Conservation (phyloP, 2,113 vertebrate genomes). For the Nymphicus hollandicus region DNA sequence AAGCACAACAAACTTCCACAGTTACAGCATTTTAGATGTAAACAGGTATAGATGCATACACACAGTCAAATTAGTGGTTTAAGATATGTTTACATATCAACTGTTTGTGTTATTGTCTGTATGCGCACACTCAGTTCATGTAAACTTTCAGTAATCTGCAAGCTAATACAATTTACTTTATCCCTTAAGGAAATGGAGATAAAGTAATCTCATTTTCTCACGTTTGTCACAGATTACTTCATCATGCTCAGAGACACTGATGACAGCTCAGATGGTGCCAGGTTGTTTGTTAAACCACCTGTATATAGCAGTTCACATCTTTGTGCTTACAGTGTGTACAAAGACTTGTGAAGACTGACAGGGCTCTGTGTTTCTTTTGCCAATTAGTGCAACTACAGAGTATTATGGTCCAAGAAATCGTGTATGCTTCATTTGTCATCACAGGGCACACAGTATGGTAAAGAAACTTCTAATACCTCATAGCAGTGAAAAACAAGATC, state of each 20-base stretch:
- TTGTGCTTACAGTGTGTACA: neutral
- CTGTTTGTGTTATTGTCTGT: neutral
- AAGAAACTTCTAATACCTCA: neutral
- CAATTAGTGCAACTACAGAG: neutral
- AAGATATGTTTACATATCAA: neutral
- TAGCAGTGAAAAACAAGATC: neutral
- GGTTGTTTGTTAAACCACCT: neutral
- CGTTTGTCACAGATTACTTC: neutral
- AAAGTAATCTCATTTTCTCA: neutral
- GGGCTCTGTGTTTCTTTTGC: neutral
- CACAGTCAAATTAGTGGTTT: neutral
- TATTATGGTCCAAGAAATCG: neutral
- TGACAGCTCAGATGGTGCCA: neutral
- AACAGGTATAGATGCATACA: neutral
- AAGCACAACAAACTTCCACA: neutral
- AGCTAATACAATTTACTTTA: neutral
- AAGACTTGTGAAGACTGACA: neutral
- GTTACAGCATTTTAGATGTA: neutral
- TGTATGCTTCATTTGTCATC: neutral
- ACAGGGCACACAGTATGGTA: neutral
- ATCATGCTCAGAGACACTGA: neutral
- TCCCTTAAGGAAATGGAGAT: neutral
- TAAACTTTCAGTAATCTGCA: neutral
- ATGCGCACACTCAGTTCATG: neutral
- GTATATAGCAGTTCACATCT: neutral